These are phyloP conservation scores for Climacteris rufus DNA, from an alignment of 2,113 vertebrate species.

Conservation along the genomic window DNA sequence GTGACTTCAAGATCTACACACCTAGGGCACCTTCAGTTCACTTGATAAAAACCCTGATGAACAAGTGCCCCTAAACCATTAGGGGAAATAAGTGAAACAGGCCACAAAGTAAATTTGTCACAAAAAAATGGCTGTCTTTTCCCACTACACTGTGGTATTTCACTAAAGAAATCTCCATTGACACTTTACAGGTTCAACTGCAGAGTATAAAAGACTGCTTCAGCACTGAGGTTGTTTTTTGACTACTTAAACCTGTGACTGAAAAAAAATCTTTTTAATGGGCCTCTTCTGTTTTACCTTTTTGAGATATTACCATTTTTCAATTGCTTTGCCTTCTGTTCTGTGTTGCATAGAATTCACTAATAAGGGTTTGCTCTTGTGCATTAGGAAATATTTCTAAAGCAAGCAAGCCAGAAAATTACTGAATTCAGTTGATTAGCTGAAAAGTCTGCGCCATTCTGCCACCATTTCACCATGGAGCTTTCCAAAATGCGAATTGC, in stretches of 20 bases:
- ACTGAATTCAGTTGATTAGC: not conserved
- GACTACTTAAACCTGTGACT: not conserved
- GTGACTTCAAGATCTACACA: not conserved
- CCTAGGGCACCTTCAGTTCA: not conserved
- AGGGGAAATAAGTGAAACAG: not conserved
- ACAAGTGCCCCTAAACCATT: not conserved
- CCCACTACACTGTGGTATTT: not conserved
- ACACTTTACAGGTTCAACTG: not conserved
- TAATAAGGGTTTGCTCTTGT: not conserved
- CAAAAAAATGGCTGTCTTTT: not conserved
- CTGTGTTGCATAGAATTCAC: not conserved
- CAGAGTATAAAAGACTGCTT: not conserved
- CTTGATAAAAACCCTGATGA: not conserved
- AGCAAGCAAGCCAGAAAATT: not conserved
- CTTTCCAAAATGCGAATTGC: not conserved
- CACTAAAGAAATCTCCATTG: not conserved
- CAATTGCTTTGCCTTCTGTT: not conserved
- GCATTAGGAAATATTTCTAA: not conserved
- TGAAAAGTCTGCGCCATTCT: not conserved
- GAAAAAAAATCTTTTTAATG: not conserved
- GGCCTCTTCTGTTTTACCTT: not conserved
- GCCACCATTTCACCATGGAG: not conserved
- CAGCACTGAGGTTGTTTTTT: not conserved
- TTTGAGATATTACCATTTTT: not conserved
- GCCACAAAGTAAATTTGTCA: not conserved